These are phyloP conservation scores for Sorex araneus DNA, from an alignment of 2,113 vertebrate genomes.

Conservation along the genomic window DNA sequence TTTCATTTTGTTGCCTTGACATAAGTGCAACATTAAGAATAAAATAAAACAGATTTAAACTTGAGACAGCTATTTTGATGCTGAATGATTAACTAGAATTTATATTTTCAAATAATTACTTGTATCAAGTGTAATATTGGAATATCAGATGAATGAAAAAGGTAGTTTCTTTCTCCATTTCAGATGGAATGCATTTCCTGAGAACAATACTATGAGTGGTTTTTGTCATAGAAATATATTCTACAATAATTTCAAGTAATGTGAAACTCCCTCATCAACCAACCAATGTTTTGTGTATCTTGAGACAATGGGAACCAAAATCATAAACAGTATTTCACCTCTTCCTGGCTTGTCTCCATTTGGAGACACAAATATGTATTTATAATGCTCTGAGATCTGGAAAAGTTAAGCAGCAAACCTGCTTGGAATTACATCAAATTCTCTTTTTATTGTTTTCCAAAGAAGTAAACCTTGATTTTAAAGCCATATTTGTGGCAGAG, in stretches of 20 bases:
- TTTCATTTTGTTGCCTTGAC: constrained; percentile 39
- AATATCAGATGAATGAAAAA: neutral
- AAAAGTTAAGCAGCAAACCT: constrained; percentile 58
- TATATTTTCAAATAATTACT: neutral
- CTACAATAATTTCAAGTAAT: constrained; percentile 69
- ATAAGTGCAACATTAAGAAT: constrained; percentile 4
- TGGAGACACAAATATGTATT: constrained; percentile 70
- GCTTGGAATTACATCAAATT: constrained; percentile 62
- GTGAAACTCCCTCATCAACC: constrained; percentile 50
- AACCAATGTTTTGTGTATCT: constrained; percentile 40
- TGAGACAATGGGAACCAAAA: constrained; percentile 49
- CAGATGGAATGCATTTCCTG: neutral
- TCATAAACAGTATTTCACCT: constrained; percentile 46
- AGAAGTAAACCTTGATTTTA: constrained; percentile 49
- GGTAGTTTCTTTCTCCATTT: neutral
- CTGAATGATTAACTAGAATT: neutral
- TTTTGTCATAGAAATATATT: constrained; percentile 62
- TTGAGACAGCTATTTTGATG: neutral
- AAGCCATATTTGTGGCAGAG: constrained; percentile 62
- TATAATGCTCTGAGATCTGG: constrained; percentile 53
- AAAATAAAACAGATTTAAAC: neutral
- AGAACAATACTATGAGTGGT: constrained; percentile 40
- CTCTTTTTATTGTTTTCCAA: constrained; percentile 53
- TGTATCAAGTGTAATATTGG: constrained; percentile 11
- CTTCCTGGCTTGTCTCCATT: constrained; percentile 45